These are phyloP conservation scores for Samia ricini DNA, from an alignment of 1,140 invertebrate species.

Conservation along the genomic window DNA sequence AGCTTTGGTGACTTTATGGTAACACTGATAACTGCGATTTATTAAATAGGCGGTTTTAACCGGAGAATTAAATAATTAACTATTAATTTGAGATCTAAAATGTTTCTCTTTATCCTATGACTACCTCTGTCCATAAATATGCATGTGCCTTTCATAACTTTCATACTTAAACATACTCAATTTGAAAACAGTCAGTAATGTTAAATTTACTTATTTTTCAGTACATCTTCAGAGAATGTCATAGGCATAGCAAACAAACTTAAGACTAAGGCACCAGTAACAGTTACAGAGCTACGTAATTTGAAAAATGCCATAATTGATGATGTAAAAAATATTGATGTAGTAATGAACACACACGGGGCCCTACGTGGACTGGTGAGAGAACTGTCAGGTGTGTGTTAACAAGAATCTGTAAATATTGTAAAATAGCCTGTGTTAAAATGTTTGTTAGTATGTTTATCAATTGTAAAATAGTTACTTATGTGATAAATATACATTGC, in stretches of 20 bases:
- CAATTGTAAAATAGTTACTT: too few relatives aligned
- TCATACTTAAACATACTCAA: not conserved
- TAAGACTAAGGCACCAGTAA: constrained; percentile 46
- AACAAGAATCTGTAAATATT: not conserved
- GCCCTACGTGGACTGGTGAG: constrained; percentile 64
- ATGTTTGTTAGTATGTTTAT: too few relatives aligned
- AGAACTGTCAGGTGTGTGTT: constrained; percentile 58
- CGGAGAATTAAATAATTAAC: too few relatives aligned
- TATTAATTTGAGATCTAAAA: too few relatives aligned
- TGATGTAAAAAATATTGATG: constrained; percentile 46
- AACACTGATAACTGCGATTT: not conserved
- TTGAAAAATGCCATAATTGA: constrained; percentile 66
- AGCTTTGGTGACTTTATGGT: constrained; percentile 33
- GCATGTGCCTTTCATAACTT: too few relatives aligned
- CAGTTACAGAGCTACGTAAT: constrained; percentile 39
- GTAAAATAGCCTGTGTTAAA: too few relatives aligned
- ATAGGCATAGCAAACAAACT: constrained; percentile 43
- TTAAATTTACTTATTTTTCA: constrained; percentile 30
- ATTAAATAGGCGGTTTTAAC: too few relatives aligned
- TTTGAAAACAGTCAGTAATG: not conserved
- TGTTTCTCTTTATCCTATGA: too few relatives aligned
- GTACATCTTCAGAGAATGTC: constrained; percentile 34
- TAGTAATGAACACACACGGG: constrained; percentile 62
- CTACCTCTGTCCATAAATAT: too few relatives aligned
- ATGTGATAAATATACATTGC: too few relatives aligned